Evolutionary conservation across 2,113 vertebrate species (phyloP).

Genomic region (Perca fluviatilis): DNA sequence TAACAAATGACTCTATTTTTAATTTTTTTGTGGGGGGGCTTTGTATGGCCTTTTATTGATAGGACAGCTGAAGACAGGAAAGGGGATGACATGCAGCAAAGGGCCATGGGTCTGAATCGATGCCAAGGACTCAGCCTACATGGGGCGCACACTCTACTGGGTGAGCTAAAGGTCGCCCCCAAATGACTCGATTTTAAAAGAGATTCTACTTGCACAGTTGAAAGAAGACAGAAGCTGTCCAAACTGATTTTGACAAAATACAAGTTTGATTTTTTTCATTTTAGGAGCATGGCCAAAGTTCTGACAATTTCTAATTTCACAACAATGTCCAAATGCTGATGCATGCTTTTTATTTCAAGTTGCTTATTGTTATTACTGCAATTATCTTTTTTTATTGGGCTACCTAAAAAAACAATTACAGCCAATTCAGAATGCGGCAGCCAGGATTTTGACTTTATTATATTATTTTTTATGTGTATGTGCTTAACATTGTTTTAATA

Average conservation of each 20-base stretch:
- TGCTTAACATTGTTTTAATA: background rate
- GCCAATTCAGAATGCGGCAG: conserved; percentile 8
- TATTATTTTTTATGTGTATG: background rate
- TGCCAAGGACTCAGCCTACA: too few species aligned
- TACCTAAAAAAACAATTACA: conserved; percentile 6
- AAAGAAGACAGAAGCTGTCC: background rate
- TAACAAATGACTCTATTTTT: background rate
- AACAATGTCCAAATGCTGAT: background rate
- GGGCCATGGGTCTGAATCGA: too few species aligned
- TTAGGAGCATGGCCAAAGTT: background rate
- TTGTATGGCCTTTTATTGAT: too few species aligned
- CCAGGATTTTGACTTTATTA: background rate
- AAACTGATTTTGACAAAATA: background rate
- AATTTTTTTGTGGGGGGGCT: too few species aligned
- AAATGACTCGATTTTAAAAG: background rate
- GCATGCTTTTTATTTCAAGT: background rate
- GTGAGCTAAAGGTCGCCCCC: too few species aligned
- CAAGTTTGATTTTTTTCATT: background rate
- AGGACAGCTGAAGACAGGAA: too few species aligned
- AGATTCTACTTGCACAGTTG: background rate
- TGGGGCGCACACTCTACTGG: too few species aligned
- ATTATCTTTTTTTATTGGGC: background rate
- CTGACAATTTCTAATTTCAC: background rate
- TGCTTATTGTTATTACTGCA: background rate
- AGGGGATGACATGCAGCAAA: too few species aligned